These are phyloP conservation scores for Suncus etruscus DNA, from an alignment of 2,113 vertebrate species.

Conservation along the genomic window DNA sequence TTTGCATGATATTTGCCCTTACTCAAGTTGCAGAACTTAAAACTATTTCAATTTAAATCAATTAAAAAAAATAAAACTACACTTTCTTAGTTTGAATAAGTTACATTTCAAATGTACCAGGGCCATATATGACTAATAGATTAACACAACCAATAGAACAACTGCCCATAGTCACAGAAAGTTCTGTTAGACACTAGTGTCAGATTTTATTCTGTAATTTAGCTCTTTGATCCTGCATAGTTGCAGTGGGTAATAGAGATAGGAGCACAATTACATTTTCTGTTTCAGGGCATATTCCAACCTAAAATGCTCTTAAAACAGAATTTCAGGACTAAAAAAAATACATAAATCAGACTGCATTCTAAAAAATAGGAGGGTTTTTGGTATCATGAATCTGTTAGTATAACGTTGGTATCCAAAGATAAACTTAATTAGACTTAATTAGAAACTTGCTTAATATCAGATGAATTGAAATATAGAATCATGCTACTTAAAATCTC, in stretches of 20 bases:
- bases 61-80: not conserved
- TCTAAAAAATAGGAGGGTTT: not conserved
- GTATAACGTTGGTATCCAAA: conserved; percentile 35
- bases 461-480: conserved; percentile 25
- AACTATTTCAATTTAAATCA: not conserved
- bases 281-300: not conserved
- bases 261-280: not conserved
- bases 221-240: not conserved
- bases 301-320: not conserved
- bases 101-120: not conserved
- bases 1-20: not conserved
- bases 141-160: not conserved
- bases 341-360: not conserved
- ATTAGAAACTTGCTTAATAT: conserved; percentile 1
- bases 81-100: not conserved
- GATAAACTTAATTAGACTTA: not conserved
- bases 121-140: not conserved
- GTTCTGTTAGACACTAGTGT: not conserved
- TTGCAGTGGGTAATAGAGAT: not conserved
- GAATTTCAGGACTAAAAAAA: conserved; percentile 1
- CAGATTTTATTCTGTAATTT: not conserved
- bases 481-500: not conserved
- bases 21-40: not conserved
- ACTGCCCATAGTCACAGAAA: not conserved
- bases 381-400: not conserved